phyloP scores from a whole-genome alignment of 2,113 vertebrate genomes.

The Sturnira hondurensis region DNA sequence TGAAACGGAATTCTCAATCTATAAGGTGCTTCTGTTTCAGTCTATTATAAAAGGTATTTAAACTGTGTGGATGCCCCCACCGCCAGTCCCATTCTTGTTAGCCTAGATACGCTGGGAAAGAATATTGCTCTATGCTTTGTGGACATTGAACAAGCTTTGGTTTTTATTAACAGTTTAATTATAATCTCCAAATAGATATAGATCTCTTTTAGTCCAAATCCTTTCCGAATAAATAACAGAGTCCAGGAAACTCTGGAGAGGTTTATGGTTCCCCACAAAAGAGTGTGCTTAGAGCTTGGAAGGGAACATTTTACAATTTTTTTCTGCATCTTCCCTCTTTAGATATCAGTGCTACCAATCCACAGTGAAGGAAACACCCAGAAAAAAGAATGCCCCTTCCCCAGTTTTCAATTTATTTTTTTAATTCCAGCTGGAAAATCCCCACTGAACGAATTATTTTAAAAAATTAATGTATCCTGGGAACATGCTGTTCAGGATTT shows the following conservation, averaged over 20 bases:
- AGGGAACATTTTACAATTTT: background rate
- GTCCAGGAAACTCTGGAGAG: background rate
- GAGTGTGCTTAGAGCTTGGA: background rate
- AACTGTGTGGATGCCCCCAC: background rate
- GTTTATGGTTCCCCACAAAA: background rate
- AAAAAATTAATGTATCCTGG: conserved; percentile 85
- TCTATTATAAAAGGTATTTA: conserved; percentile 18
- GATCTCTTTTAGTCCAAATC: conserved; percentile 7
- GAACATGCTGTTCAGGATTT: conserved; percentile 83
- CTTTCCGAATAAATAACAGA: conserved; percentile 6
- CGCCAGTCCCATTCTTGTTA: background rate
- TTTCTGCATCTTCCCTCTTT: background rate
- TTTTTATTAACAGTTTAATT: conserved; percentile 46
- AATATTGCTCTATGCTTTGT: conserved; percentile 14
- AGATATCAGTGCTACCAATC: background rate
- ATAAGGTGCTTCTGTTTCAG: conserved; percentile 35
- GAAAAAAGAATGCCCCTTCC: background rate
- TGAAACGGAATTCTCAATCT: conserved; percentile 27
- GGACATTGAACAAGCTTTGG: conserved; percentile 32
- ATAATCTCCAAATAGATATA: conserved; percentile 23
- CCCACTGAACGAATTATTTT: conserved; percentile 67
- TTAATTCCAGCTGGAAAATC: conserved; percentile 78
- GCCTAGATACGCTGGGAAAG: background rate
- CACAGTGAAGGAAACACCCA: background rate
- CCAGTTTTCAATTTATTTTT: conserved; percentile 67